A percentile compares a stretch with the other conserved stretches of the same genome.
These are phyloP conservation scores for Sycobia sp. DNA, from an alignment of 1,140 invertebrate genomes.

Conservation along the genomic window DNA sequence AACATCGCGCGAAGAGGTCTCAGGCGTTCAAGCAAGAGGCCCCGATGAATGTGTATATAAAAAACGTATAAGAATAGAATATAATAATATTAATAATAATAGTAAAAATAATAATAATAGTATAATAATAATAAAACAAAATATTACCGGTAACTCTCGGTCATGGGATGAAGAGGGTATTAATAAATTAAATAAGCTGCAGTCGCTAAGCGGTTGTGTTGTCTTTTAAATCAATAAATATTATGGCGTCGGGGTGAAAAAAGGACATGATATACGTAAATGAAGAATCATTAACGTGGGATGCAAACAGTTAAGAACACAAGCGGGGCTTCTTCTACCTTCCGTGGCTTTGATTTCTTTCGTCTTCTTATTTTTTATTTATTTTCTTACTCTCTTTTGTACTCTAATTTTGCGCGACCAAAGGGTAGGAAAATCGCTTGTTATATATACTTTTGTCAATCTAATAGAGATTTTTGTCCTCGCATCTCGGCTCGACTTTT, in stretches of 20 bases:
- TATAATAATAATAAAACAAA: constrained; percentile 14
- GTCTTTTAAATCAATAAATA: constrained; percentile 32
- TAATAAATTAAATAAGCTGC: constrained; percentile 32
- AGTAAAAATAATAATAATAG: neutral
- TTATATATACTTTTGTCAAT: neutral
- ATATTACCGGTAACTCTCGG: constrained; percentile 33
- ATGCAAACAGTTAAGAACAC: constrained; percentile 24
- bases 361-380: constrained; percentile 5
- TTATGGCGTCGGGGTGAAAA: constrained; percentile 25
- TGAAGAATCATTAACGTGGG: constrained; percentile 1
- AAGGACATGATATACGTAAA: constrained; percentile 12
- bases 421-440: constrained; percentile 13
- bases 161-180: constrained; percentile 20
- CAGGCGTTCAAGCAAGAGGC: no score
- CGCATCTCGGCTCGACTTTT: neutral
- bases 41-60: neutral
- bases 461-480: neutral
- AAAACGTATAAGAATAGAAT: no score
- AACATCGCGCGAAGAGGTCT: neutral
- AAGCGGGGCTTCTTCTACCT: constrained; percentile 6
- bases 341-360: constrained; percentile 14
- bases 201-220: constrained; percentile 22
- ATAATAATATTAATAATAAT: neutral
- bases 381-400: no score
- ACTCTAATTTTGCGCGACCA: constrained; percentile 18